These are phyloP conservation scores for Poecilia latipinna DNA, from an alignment of 2,113 vertebrate species.

Conservation along the genomic window DNA sequence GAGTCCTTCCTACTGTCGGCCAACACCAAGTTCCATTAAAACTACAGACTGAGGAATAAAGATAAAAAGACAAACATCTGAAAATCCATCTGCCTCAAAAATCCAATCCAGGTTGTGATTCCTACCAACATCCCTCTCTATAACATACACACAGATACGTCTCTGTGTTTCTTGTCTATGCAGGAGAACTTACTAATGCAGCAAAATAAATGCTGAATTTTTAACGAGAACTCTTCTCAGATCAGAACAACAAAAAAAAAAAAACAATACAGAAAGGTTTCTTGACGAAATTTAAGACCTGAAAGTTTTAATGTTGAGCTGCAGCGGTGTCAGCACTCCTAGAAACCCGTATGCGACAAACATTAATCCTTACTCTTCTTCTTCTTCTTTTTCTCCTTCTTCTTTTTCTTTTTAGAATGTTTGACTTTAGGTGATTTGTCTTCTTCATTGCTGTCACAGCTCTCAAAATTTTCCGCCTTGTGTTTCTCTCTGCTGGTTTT, in stretches of 20 bases:
- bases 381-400: constrained; percentile 55
- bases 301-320: too few relatives aligned
- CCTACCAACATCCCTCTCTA: neutral
- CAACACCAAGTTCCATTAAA: neutral
- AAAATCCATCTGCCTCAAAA: neutral
- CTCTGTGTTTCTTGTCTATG: too few relatives aligned
- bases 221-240: too few relatives aligned
- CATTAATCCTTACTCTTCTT: constrained; percentile 45
- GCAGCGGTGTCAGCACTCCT: too few relatives aligned
- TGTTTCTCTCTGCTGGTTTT: constrained; percentile 2
- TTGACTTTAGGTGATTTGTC: constrained; percentile 36
- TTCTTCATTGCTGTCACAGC: constrained; percentile 32
- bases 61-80: neutral
- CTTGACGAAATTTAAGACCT: neutral
- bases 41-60: neutral
- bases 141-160: too few relatives aligned
- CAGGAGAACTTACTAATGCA: too few relatives aligned
- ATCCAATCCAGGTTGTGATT: neutral
- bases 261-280: neutral
- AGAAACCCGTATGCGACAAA: neutral
- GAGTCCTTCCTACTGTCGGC: neutral
- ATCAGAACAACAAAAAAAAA: too few relatives aligned
- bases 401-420: constrained; percentile 59
- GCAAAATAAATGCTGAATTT: too few relatives aligned
- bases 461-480: constrained; percentile 2